Percentiles rank a stretch among this genome's conserved stretches.
Conservation (phyloP, 2,797 vertebrate species). For the Phrynocephalus guinanensis region DNA sequence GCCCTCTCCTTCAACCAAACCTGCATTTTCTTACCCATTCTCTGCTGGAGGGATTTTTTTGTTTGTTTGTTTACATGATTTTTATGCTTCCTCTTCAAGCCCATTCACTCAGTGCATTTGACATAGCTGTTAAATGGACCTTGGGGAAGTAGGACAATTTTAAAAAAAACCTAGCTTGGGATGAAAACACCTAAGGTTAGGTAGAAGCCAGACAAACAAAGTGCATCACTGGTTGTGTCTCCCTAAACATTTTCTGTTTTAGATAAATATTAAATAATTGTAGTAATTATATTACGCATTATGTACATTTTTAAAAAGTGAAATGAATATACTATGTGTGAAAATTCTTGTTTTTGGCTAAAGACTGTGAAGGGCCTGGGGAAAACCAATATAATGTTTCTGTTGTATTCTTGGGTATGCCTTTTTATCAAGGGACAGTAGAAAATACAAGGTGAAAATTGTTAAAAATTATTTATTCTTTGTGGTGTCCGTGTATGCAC, state of each 20-base stretch:
- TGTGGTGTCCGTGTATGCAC: too few species aligned
- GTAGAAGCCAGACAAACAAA: neutral
- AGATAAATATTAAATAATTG: neutral
- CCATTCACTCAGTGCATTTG: conserved; percentile 29
- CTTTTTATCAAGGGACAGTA: neutral
- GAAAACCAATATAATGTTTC: neutral
- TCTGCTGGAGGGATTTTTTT: conserved; percentile 27
- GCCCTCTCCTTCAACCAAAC: conserved; percentile 13
- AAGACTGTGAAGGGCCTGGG: neutral
- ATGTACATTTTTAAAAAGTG: neutral
- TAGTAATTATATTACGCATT: neutral
- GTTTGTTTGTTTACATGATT: neutral
- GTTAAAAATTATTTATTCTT: neutral
- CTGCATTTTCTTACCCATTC: conserved; percentile 40
- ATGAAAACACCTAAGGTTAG: neutral
- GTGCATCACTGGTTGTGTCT: too few species aligned
- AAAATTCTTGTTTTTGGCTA: conserved; percentile 2
- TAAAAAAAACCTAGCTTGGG: neutral
- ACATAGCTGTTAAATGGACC: conserved; percentile 24
- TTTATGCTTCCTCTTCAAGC: conserved; percentile 28
- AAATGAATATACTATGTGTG: neutral
- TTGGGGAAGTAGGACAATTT: neutral
- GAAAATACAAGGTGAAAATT: neutral
- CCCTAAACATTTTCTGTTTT: neutral
- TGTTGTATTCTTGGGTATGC: too few species aligned